These are phyloP conservation scores for Tinamus guttatus DNA, from an alignment of 2,113 vertebrate genomes.

Conservation along the genomic window DNA sequence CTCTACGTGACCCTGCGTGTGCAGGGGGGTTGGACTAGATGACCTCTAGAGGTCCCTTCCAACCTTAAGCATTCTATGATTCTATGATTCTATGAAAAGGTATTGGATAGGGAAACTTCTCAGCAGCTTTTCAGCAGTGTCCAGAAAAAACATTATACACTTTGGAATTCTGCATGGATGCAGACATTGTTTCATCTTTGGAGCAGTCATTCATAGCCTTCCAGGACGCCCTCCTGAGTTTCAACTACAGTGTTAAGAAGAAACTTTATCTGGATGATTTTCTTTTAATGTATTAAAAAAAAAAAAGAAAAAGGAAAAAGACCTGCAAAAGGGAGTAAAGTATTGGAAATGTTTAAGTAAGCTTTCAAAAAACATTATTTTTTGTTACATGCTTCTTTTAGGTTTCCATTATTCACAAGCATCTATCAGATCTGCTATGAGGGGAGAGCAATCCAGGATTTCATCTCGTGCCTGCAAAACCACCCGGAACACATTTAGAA, in stretches of 20 bases:
- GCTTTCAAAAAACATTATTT: not conserved
- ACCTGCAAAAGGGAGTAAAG: not conserved
- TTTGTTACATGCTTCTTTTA: constrained; percentile 18
- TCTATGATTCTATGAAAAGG: no score
- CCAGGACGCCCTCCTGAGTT: not conserved
- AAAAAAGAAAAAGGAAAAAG: not conserved
- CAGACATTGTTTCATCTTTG: not conserved
- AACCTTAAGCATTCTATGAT: no score
- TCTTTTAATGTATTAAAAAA: not conserved
- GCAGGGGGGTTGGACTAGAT: no score
- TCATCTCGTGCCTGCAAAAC: constrained; percentile 87
- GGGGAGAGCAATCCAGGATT: constrained; percentile 80
- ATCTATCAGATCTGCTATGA: constrained; percentile 89
- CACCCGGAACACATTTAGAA: constrained; percentile 85
- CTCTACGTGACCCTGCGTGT: no score
- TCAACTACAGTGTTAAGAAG: not conserved
- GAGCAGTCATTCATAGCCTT: not conserved
- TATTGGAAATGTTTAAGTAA: not conserved
- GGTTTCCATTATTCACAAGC: constrained; percentile 86
- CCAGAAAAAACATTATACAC: accelerated
- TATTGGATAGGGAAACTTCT: not conserved
- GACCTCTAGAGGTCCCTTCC: no score
- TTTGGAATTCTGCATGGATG: not conserved
- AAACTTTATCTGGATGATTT: not conserved
- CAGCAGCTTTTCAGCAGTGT: not conserved